These are phyloP conservation scores for Microvelia longipes DNA, from an alignment of 1,140 invertebrate genomes.

Conservation along the genomic window DNA sequence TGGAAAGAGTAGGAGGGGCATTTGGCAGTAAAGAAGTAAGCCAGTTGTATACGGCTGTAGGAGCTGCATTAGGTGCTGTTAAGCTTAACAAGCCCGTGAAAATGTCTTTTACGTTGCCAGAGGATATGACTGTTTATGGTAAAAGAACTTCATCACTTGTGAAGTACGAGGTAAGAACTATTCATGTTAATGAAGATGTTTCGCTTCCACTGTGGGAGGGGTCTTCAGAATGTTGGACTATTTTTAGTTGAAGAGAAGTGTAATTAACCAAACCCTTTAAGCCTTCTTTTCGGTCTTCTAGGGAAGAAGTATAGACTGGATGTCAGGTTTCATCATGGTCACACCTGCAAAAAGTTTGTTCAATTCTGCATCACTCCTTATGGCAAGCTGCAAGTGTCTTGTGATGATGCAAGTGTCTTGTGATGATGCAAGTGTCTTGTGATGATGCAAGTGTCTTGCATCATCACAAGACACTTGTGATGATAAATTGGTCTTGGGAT, in stretches of 20 bases:
- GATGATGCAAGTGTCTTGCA: no score
- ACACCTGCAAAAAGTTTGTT: no score
- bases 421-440: no score
- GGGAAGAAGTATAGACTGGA: background rate
- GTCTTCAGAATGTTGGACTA: background rate
- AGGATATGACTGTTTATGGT: slow-evolving; percentile 47
- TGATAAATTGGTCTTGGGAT: no score
- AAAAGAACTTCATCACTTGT: slow-evolving; percentile 40
- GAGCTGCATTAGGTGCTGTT: slow-evolving; percentile 44
- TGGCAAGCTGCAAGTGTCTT: no score
- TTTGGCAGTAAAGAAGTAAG: slow-evolving; percentile 53
- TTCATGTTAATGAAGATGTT: background rate
- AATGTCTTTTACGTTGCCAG: slow-evolving; percentile 43
- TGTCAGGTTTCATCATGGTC: background rate
- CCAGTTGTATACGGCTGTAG: slow-evolving; percentile 35
- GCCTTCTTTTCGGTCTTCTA: background rate
- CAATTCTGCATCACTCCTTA: no score
- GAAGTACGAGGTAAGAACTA: slow-evolving; percentile 42
- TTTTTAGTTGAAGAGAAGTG: background rate
- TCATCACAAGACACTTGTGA: no score
- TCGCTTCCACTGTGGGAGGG: background rate
- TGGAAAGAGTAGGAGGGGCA: slow-evolving; percentile 50
- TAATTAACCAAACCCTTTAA: background rate
- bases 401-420: no score
- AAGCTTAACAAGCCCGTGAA: slow-evolving; percentile 43